Conservation (phyloP, 2,888 invertebrate genomes). For the Fissipunctia ypsillon region DNA sequence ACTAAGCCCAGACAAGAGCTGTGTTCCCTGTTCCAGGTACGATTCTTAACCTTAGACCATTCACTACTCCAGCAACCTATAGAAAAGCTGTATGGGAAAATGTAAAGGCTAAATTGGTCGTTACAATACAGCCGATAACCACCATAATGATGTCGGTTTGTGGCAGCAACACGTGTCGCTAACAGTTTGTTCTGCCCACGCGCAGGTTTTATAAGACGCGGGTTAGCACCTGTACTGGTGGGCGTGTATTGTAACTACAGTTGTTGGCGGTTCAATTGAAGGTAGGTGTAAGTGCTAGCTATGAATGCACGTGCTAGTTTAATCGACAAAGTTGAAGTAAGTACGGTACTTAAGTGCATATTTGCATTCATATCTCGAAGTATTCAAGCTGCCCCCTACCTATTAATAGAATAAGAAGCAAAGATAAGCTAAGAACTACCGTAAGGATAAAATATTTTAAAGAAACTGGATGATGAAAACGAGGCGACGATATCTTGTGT, state of each 20-base stretch:
- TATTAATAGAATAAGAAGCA: neutral
- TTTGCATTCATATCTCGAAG: neutral
- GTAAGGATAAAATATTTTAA: neutral
- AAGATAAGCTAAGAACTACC: neutral
- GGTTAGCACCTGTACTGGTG: conserved; percentile 55
- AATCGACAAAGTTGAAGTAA: neutral
- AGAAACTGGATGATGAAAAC: too few relatives aligned
- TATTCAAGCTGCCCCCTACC: neutral
- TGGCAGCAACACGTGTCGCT: conserved; percentile 43
- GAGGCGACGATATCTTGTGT: neutral
- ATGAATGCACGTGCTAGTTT: conserved; percentile 9
- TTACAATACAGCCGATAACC: conserved; percentile 52
- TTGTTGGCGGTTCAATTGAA: conserved; percentile 23
- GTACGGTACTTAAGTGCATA: neutral
- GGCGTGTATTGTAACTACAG: conserved; percentile 32
- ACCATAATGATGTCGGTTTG: conserved; percentile 44
- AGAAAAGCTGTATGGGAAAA: neutral
- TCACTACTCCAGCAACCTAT: too few relatives aligned
- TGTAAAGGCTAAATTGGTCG: conserved; percentile 21
- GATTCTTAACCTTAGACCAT: too few relatives aligned
- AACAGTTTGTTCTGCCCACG: conserved; percentile 59
- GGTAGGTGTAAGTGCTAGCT: conserved; percentile 23
- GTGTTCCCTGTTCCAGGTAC: too few relatives aligned
- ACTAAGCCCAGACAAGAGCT: too few relatives aligned
- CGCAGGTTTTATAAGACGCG: conserved; percentile 26